These are phyloP conservation scores for Scrobipalpa costella DNA, from an alignment of 2,888 invertebrate species.

Conservation along the genomic window DNA sequence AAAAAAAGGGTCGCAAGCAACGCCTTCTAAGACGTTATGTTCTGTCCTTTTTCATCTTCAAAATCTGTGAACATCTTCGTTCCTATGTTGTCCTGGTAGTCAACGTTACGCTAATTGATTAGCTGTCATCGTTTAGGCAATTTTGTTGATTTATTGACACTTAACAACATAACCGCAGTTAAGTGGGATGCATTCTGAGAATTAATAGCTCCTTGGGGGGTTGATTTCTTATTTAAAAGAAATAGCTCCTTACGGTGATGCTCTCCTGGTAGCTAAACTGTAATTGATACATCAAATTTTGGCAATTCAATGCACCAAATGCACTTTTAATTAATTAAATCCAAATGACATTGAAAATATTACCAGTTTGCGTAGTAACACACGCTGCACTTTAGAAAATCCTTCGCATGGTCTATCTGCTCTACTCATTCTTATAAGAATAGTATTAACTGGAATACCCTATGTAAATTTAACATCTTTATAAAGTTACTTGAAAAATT, in stretches of 20 bases:
- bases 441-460: neutral
- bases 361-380: slow-evolving; percentile 45
- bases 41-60: slow-evolving; percentile 2
- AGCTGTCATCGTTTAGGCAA: slow-evolving; percentile 33
- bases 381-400: slow-evolving; percentile 40
- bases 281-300: slow-evolving; percentile 38
- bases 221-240: slow-evolving; percentile 14
- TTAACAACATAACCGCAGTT: slow-evolving; percentile 8
- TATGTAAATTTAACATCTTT: neutral
- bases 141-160: slow-evolving; percentile 35
- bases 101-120: slow-evolving; percentile 48
- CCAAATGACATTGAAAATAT: slow-evolving; percentile 36
- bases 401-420: slow-evolving; percentile 27
- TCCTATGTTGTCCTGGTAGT: slow-evolving; percentile 45
- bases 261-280: slow-evolving; percentile 42
- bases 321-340: slow-evolving; percentile 41
- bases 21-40: slow-evolving; percentile 15
- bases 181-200: slow-evolving; percentile 25
- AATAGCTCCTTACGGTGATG: slow-evolving; percentile 25
- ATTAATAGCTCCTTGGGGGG: slow-evolving; percentile 20
- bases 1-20: slow-evolving; percentile 8
- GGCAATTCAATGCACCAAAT: slow-evolving; percentile 15
- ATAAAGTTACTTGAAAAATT: slow-evolving; percentile 36
- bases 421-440: slow-evolving; percentile 14
- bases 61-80: slow-evolving; percentile 25